Base-by-base conservation (phyloP, 2,797 vertebrate genomes). In the Fistularia tabacaria region DNA sequence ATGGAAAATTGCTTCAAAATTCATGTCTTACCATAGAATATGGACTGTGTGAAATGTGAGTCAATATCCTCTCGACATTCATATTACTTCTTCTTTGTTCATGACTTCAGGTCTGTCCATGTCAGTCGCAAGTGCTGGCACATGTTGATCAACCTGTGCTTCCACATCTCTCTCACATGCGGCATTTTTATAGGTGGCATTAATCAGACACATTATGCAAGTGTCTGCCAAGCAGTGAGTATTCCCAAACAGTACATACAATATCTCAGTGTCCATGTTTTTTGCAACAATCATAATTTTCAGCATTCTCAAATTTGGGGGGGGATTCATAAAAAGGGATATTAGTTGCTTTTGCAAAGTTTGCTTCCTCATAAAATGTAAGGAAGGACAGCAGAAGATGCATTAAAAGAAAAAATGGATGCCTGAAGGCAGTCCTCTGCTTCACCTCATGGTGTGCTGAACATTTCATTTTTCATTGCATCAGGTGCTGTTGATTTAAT, bases 121-220 rank as follows among this genome's bases (percentile, higher is more conserved):
- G 93, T 99, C 74, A 98, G 97, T 76, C 90, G 93, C 50, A 98
- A 99, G 87, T 94, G 91, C 72, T 98, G 97, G 97, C 97, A 99
- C 84, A 99, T 99, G 97, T 79, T 99, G 67, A 90, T 99, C 77
- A 99, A 98, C 86, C 87, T 99, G 67, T 94, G 93, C 69, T 90
- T 96, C 74, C 97, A 99, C 86, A 84, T 98, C 70, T 92, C 94
- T 69, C 92, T 99, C 84, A 96, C 94, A 7, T 94, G 94, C 14
- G 88, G 87, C 48, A 92, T 97, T 65, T 99, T 94, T 58, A 87
- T 96, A 14, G 94, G 94, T 38, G 97, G 97, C 61, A 83, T 99
- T 81, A 98, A 93, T 82, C 96, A 97, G 87, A 97, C 92, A 0
- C 90, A 87, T 61, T 87, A 93, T 12, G 76, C 92, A 46, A 95